Evolutionary conservation across 1,140 invertebrate species (phyloP), one percentile per base, ranked within the genome.

Genomic region (Bicyclus anynana): DNA sequence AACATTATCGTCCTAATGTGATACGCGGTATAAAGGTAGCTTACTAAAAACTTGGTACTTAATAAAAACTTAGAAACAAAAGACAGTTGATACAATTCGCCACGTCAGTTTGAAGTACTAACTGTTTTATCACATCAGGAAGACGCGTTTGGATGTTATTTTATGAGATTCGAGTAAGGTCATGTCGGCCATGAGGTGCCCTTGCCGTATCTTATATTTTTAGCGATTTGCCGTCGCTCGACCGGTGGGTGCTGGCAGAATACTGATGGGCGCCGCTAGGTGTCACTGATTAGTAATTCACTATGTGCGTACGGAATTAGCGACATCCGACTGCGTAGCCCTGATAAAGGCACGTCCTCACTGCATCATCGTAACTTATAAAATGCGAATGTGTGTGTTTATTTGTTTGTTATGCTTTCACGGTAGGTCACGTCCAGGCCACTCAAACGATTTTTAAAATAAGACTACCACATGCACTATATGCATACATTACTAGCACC

Each of bases 201-300:
- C 79, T 84, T 79, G 80, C 60, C 57, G 53, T 76, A 74, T 78
- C 65, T 80, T 74, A 76, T 87, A 84, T 85, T 83, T 87, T 87
- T 85, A 85, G 84, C 82, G 80, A 78, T 84, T 82, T 77, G 82
- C 72, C 72, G 74, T 69, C 68, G 59, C 60, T 54, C 53, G 68
- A 67, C 53, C 65, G 40, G 51, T 27, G 58, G 17, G 54, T 75
- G 69, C 74, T 46, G 53, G 37, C 63, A 53, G 82, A 74, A 87
- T 87, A 84, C 77, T 78, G 81, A 84, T 87, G 60, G 58, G 52
- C 51, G 63, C 35, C 57, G 47, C 58, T 72, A 64, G 65, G 53
- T 62, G 62, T 47, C 18, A 60, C 27, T 58, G 42, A 84, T 87
- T 85, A 87, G 59, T 72, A 47, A 87, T 85, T 82, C 84, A 62